Conservation (phyloP, 2,113 vertebrate genomes). For the Octodon degus region DNA sequence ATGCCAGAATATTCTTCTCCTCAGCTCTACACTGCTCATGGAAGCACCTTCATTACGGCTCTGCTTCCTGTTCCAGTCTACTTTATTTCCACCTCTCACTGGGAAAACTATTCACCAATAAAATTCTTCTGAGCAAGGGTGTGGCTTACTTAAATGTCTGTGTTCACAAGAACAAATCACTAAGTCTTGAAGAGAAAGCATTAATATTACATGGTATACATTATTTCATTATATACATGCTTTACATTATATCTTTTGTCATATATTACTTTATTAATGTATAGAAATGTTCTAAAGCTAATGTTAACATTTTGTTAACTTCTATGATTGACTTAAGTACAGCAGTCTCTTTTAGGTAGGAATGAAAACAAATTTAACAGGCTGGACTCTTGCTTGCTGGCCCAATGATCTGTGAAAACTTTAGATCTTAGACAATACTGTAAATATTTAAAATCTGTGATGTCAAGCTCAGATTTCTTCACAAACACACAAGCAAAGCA, state of each 20-base stretch:
- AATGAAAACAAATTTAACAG: neutral
- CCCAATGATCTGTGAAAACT: neutral
- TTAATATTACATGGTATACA: neutral
- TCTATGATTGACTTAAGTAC: neutral
- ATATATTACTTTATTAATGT: neutral
- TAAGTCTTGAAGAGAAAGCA: neutral
- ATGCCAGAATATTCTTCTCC: neutral
- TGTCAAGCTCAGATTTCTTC: conserved; percentile 17
- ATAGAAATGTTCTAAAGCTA: neutral
- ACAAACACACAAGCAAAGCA: conserved; percentile 27
- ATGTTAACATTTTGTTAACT: neutral
- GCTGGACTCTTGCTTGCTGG: neutral
- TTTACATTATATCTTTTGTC: neutral
- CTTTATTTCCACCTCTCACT: neutral
- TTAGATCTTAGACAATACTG: neutral
- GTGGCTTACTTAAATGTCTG: neutral
- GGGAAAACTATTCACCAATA: neutral
- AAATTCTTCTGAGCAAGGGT: neutral
- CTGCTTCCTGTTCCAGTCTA: neutral
- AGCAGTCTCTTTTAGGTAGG: neutral
- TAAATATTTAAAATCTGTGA: neutral
- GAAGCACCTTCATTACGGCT: neutral
- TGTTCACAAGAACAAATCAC: neutral
- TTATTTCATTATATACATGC: neutral
- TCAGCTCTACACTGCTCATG: neutral